Base-by-base conservation (phyloP, 2,113 vertebrate genomes). In the Dromiciops gliroides region DNA sequence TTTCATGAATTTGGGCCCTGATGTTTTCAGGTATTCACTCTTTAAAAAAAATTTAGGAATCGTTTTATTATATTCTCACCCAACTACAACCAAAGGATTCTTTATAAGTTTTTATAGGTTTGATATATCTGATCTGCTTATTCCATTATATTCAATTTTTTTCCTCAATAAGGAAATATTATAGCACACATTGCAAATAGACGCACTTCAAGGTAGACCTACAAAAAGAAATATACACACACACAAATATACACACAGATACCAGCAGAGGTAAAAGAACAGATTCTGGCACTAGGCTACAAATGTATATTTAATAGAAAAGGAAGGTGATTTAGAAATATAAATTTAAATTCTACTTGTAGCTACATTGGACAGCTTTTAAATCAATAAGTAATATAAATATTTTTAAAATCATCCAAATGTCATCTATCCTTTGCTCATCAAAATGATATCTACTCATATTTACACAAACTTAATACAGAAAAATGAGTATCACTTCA, bases 21-120 rank as follows among this genome's bases (percentile, higher is more conserved):
- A 83, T 97, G 94, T 96, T 96, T 95, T 96, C 92, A 96, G 95
- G 94, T 83, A 95, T 75, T 88, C 67, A 37, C 19, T 56, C 44
- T 44, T 83, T 94, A n/a, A n/a, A n/a, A n/a, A n/a, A 95, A 96
- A 90, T 92, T 95, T 92, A 96, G 96, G 89, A 96, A 52, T 97
- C 88, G 94, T 97, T 97, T 97, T 97, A 96, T 97, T 90, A 97
- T 96, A 90, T 60, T 60, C 56, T 19, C 37, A n/a, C 5, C n/a
- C 67, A 23, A 83, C n/a, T 44, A 83, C 19, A 83, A 44, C 37
- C 67, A 97, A 97, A 97, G 94, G 96, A 97, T 96, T 8, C 95
- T 95, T 52, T 92, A 53, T 95, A 3, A 51, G 83, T 49, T 95
- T 28, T 94, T 94, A 49, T 90, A 14, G 47, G 56, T n/a, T 91